Evolutionary conservation across 2,797 vertebrate species (phyloP).

Genomic region (Pelodytes ibericus): DNA sequence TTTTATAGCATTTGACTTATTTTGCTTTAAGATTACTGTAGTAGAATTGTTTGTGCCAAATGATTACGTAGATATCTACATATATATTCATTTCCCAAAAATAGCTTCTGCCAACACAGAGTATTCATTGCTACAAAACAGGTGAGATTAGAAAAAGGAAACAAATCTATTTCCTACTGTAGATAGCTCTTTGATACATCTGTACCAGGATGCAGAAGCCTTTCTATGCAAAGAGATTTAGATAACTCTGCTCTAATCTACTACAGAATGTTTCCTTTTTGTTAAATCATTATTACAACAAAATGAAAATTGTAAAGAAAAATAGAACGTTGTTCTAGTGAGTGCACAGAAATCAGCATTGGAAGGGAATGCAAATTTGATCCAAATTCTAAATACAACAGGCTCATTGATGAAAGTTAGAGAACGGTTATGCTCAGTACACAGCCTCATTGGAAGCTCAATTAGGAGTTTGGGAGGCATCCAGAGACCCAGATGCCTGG

Average conservation of each 20-base stretch:
- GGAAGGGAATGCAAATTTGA: constrained; percentile 37
- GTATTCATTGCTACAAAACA: constrained; percentile 18
- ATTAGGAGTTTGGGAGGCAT: constrained; percentile 38
- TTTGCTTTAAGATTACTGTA: too few species aligned
- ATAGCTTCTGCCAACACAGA: not conserved
- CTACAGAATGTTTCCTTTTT: constrained; percentile 22
- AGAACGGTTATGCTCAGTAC: constrained; percentile 14
- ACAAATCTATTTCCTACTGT: constrained; percentile 10
- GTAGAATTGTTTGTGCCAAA: too few species aligned
- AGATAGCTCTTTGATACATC: not conserved
- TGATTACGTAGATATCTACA: too few species aligned
- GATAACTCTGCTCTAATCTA: constrained; percentile 12
- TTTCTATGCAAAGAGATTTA: not conserved
- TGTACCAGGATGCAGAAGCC: not conserved
- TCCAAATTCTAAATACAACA: constrained; percentile 46
- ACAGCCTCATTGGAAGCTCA: constrained; percentile 42
- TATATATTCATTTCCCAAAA: not conserved
- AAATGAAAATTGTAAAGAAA: not conserved
- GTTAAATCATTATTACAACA: constrained; percentile 16
- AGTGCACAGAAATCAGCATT: not conserved
- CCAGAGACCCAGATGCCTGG: constrained; percentile 24
- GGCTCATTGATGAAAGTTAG: constrained; percentile 40
- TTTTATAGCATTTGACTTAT: too few species aligned
- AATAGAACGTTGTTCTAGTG: constrained; percentile 5
- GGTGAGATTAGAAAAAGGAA: constrained; percentile 26